Conservation (phyloP, 2,888 invertebrate genomes). For the Hymenopus coronatus region DNA sequence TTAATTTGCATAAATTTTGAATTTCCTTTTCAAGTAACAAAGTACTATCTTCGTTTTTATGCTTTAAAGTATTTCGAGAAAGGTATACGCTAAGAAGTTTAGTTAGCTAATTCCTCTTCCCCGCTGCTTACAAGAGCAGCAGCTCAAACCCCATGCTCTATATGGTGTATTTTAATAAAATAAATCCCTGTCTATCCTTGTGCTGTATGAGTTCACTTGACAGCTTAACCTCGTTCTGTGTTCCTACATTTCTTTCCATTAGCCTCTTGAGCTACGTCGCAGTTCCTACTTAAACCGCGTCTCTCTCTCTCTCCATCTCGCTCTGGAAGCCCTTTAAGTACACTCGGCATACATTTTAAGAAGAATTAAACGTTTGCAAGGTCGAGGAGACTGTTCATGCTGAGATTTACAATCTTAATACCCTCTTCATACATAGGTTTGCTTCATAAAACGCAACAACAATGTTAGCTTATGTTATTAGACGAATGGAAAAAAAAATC, state of each 20-base stretch:
- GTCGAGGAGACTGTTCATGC: neutral
- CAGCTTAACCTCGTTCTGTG: neutral
- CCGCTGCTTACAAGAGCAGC: neutral
- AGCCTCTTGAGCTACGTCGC: neutral
- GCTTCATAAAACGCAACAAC: too few relatives aligned
- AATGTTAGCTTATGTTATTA: too few relatives aligned
- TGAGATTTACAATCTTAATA: neutral
- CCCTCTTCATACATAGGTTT: too few relatives aligned
- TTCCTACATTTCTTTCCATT: neutral
- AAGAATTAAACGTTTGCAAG: neutral
- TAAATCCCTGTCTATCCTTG: neutral
- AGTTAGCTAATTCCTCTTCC: neutral
- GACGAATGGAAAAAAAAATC: too few relatives aligned
- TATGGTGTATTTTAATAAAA: neutral
- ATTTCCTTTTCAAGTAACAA: too few relatives aligned
- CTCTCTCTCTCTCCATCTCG: neutral
- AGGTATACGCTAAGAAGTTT: too few relatives aligned
- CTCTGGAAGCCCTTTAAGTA: neutral
- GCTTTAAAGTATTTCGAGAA: too few relatives aligned
- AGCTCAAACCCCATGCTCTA: neutral
- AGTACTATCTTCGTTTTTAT: too few relatives aligned
- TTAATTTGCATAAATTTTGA: too few relatives aligned
- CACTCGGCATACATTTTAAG: neutral
- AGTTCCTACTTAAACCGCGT: neutral
- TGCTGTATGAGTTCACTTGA: neutral